Percentiles rank a stretch among this genome's conserved stretches.
Conservation (phyloP, 1,140 invertebrate species). For the Gonioctena quinquepunctata region DNA sequence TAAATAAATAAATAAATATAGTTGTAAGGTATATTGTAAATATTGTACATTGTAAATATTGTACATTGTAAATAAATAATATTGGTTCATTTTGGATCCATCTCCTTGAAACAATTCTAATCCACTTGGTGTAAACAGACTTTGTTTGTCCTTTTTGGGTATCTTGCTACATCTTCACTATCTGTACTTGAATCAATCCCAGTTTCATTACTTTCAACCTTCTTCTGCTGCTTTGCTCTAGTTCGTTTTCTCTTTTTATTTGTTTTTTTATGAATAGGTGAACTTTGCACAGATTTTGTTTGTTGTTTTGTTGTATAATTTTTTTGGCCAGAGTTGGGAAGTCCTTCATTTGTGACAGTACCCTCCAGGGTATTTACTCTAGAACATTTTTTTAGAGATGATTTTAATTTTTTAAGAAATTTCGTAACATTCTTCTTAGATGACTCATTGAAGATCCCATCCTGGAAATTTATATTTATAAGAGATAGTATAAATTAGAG, state of each 20-base stretch:
- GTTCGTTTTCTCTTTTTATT: background rate
- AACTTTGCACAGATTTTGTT: no score
- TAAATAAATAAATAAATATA: no score
- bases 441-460: background rate
- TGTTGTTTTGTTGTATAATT: no score
- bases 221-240: background rate
- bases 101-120: no score
- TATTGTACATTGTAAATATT: no score
- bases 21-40: no score
- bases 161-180: background rate
- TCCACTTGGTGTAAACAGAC: no score
- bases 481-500: background rate
- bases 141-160: background rate
- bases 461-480: background rate
- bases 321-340: no score
- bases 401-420: conserved; percentile 6
- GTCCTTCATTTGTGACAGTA: background rate
- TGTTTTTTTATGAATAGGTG: background rate
- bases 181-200: background rate
- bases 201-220: background rate
- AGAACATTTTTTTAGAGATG: background rate
- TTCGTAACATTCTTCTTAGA: background rate
- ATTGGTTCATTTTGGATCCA: no score
- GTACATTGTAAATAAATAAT: no score
- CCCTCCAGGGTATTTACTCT: background rate